phyloP scores from a whole-genome alignment of 1,140 invertebrate genomes.

The Papilio xuthus region DNA sequence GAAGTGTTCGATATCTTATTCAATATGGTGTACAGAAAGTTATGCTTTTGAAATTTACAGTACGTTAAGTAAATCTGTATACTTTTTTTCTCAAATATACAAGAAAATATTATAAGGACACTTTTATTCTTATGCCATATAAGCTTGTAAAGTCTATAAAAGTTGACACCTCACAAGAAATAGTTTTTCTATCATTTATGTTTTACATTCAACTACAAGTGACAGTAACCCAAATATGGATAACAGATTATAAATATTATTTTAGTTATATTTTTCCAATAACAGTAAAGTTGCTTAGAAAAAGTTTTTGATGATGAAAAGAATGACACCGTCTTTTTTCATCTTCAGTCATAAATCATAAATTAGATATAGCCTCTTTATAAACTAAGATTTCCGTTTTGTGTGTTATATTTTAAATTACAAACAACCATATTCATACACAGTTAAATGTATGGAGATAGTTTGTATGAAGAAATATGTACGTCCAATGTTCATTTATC shows the following conservation, averaged over 20 bases:
- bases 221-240: not conserved
- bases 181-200: constrained; percentile 2
- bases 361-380: not conserved
- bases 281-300: not conserved
- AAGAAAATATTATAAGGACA: not conserved
- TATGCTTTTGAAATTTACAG: too few relatives aligned
- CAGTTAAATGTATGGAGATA: too few relatives aligned
- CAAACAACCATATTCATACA: too few relatives aligned
- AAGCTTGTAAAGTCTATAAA: not conserved
- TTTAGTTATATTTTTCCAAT: constrained; percentile 6
- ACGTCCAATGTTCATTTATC: too few relatives aligned
- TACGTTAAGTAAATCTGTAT: not conserved
- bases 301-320: not conserved
- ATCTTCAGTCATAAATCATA: not conserved
- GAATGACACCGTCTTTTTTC: not conserved
- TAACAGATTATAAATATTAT: constrained; percentile 16
- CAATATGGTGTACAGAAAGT: too few relatives aligned
- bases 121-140: not conserved
- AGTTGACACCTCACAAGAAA: not conserved
- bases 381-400: not conserved
- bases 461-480: too few relatives aligned
- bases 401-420: not conserved
- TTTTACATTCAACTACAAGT: not conserved
- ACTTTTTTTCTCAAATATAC: not conserved
- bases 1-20: too few relatives aligned